Percentiles rank a stretch among this genome's conserved stretches.
phyloP scores from a whole-genome alignment of 2,113 vertebrate species.

The Scopus umbretta region DNA sequence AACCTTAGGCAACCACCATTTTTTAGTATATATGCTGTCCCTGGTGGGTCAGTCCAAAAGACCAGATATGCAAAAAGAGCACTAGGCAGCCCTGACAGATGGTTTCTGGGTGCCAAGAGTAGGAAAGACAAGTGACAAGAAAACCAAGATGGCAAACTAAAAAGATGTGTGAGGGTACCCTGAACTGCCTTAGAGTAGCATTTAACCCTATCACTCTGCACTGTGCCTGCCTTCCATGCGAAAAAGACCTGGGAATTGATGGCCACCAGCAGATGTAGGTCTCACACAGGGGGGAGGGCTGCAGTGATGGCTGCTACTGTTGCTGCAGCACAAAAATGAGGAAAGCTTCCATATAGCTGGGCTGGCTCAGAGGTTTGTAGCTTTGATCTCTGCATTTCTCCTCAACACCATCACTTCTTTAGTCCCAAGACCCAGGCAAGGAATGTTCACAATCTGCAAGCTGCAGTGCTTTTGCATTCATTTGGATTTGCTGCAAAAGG shows the following conservation, averaged over 20 bases:
- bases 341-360: not conserved
- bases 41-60: not conserved
- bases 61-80: not conserved
- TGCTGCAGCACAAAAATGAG: not conserved
- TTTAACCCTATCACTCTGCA: not conserved
- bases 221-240: not conserved
- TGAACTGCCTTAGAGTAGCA: not conserved
- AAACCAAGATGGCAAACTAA: not conserved
- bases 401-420: not conserved
- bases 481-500: not conserved
- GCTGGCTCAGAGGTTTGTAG: not conserved
- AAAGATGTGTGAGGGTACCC: not conserved
- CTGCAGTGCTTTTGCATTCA: not conserved
- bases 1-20: not conserved
- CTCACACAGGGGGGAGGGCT: not conserved
- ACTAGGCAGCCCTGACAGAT: not conserved
- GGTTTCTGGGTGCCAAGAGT: not conserved
- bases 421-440: not conserved
- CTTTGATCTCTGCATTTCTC: not conserved
- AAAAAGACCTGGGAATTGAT: not conserved
- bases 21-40: not conserved
- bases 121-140: not conserved
- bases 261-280: not conserved
- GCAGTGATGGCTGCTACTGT: not conserved
- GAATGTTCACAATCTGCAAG: not conserved